These are phyloP conservation scores for Meda fulgida DNA, from an alignment of 2,797 vertebrate genomes.

Conservation along the genomic window DNA sequence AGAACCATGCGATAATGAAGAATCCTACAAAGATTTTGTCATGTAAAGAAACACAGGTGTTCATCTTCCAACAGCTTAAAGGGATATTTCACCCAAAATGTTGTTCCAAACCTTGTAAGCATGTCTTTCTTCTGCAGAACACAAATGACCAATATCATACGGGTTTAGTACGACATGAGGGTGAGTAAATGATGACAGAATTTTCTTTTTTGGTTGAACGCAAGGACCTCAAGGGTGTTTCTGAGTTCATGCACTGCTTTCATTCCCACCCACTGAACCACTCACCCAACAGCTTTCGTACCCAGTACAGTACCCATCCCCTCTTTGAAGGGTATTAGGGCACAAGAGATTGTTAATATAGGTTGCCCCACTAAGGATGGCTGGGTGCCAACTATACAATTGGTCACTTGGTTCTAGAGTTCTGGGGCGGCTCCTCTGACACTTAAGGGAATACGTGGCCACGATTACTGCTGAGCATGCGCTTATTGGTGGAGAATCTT, in stretches of 20 bases:
- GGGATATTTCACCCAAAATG: not conserved
- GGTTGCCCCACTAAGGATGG: not conserved
- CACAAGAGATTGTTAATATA: not conserved
- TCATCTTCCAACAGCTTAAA: not conserved
- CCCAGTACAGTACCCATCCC: not conserved
- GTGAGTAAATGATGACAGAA: not conserved
- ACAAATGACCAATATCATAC: not conserved
- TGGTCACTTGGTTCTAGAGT: not conserved
- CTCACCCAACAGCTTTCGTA: not conserved
- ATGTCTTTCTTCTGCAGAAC: not conserved
- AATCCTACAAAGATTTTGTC: too few species aligned
- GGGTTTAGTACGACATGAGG: not conserved
- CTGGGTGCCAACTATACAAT: not conserved
- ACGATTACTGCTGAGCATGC: not conserved
- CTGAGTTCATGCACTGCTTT: not conserved
- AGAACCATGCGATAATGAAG: not conserved
- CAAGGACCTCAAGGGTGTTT: not conserved
- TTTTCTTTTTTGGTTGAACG: not conserved
- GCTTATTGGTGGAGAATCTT: not conserved
- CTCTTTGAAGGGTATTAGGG: not conserved
- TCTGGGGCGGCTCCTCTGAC: not conserved
- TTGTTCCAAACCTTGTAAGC: not conserved
- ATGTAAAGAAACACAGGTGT: not conserved
- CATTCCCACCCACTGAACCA: too few species aligned
- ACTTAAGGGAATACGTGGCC: not conserved